phyloP scores from a whole-genome alignment of 2,113 vertebrate species.

The Accipiter cooperii region DNA sequence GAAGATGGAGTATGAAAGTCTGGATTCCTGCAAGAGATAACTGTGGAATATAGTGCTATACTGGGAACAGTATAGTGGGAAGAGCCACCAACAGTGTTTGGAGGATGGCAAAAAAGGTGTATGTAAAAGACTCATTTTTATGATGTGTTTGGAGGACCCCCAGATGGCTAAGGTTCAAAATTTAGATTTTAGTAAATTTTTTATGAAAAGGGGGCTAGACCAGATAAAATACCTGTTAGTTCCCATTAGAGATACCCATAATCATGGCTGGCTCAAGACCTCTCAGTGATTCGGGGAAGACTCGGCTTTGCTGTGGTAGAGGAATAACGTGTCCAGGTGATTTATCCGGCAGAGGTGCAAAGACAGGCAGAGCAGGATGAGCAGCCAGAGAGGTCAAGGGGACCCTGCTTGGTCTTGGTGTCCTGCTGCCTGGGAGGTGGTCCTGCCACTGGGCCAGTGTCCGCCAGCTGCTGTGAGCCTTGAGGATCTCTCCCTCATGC shows the following conservation, averaged over 20 bases:
- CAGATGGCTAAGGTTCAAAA: not conserved
- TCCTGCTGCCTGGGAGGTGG: not conserved
- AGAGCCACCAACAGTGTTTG: not conserved
- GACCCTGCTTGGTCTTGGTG: not conserved
- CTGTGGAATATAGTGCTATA: not conserved
- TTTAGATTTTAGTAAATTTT: not conserved
- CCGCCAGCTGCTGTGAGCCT: not conserved
- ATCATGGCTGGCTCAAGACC: not conserved
- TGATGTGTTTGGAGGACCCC: not conserved
- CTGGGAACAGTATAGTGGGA: not conserved
- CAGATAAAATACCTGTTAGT: not conserved
- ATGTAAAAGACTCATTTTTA: not conserved
- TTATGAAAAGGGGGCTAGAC: not conserved
- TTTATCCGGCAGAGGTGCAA: not conserved
- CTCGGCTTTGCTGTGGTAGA: not conserved
- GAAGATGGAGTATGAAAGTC: not conserved
- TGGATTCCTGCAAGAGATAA: constrained; percentile 30
- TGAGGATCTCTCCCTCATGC: not conserved
- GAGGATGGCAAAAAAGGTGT: not conserved
- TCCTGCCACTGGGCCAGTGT: accelerated
- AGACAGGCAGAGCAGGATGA: not conserved
- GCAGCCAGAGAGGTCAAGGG: not conserved
- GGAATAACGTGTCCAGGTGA: not conserved
- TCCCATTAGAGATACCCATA: not conserved
- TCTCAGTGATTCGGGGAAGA: not conserved